Conservation (phyloP, 2,797 vertebrate species). For the Falco columbarius region DNA sequence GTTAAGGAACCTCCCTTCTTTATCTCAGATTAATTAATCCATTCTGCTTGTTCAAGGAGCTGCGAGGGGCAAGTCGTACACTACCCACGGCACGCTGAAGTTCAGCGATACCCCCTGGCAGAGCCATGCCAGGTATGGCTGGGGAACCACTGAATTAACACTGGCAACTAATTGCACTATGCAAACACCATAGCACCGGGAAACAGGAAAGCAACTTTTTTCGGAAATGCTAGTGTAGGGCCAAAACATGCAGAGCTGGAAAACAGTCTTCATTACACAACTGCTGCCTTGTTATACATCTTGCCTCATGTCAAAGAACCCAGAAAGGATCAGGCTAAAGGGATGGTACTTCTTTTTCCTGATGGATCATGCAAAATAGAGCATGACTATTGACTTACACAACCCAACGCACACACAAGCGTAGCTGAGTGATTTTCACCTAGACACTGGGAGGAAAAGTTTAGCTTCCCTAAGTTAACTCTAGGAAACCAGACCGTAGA, state of each 20-base stretch:
- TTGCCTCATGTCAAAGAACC: neutral
- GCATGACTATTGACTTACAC: neutral
- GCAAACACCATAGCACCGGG: neutral
- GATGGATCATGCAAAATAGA: neutral
- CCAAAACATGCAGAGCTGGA: neutral
- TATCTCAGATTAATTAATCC: neutral
- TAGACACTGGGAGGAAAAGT: neutral
- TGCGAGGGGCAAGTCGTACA: neutral
- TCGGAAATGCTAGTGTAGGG: neutral
- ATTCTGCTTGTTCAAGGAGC: neutral
- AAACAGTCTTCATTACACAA: too few relatives aligned
- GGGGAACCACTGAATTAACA: neutral
- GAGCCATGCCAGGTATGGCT: neutral
- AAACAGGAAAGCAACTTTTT: neutral
- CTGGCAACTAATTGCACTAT: neutral
- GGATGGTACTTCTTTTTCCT: rapidly evolving
- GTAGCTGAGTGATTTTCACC: neutral
- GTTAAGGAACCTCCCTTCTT: neutral
- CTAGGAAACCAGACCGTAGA: neutral
- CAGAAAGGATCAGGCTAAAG: neutral
- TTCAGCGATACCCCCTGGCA: neutral
- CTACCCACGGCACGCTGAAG: neutral
- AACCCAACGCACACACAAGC: rapidly evolving
- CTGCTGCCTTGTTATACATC: neutral
- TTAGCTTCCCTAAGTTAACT: neutral